Evolutionary conservation across 2,888 invertebrate genomes (phyloP), one percentile per base, ranked within the genome.

Genomic region (Noctuana brunneofusca): DNA sequence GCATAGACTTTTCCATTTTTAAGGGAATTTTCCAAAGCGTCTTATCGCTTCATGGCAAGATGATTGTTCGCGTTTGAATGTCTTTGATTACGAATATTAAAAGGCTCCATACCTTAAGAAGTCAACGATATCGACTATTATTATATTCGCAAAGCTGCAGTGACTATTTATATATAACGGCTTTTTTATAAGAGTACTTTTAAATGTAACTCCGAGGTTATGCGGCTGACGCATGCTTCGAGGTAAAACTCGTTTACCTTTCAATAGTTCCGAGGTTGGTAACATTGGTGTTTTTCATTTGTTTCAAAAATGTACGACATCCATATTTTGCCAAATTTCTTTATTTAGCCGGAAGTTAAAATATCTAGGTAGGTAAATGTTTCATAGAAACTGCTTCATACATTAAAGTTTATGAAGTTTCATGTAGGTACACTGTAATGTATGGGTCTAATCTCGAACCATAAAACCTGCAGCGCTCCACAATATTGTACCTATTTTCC

Each of bases 341-440:
- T 16, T 14, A 1, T 12, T 16, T 41, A 8, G 38, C 16, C 16
- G 16, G 16, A 41, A 16, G 14, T 1, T 41, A 41, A 8, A 18
- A 43, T n/a, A 43, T 3, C 18, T 18, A 18, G 11, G 43, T 43
- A 43, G 18, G 43, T 35, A 14, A 46, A 53, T 62, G 38, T 54
- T 55, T 62, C 60, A 27, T 5, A 38, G 18, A 55, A 62, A 48
- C 38, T 27, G 48, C 38, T 55, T 27, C 54, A 49, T 55, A 48
- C 54, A 62, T 49, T 55, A 62, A 62, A 49, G 27, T 62, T 55
- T 62, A 62, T 55, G 54, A 55, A 55, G 48, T 62, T 41, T 46
- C 48, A 55, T 54, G 54, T 62, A 43, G 18, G 18, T 43, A 16
- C 48, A 46, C 6, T 49, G 48, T 62, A 62, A 62, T 48, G 27